These are phyloP conservation scores for Pitangus sulphuratus DNA, from an alignment of 2,797 vertebrate genomes.

Conservation along the genomic window DNA sequence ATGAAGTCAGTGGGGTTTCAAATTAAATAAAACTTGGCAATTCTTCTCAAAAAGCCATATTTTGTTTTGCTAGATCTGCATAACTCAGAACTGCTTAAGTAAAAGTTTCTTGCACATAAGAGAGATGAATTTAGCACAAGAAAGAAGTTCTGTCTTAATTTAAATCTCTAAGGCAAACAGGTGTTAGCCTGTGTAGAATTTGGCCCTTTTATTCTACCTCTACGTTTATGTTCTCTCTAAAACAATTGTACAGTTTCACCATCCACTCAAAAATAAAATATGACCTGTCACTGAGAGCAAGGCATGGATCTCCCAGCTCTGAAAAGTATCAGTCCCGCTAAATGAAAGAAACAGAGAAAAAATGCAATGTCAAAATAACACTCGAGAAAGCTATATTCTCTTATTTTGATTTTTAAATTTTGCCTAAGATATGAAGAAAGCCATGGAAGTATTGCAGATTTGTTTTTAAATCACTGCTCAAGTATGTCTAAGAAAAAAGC, in stretches of 20 bases:
- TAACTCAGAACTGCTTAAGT: slow-evolving; percentile 46
- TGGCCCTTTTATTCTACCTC: slow-evolving; percentile 7
- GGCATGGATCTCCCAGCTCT: neutral
- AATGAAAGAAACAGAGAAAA: neutral
- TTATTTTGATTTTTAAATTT: neutral
- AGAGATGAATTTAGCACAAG: slow-evolving; percentile 44
- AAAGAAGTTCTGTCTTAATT: slow-evolving; percentile 46
- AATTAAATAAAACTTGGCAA: slow-evolving; percentile 49
- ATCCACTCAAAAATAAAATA: neutral
- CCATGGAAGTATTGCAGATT: neutral
- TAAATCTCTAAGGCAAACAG: slow-evolving; percentile 51
- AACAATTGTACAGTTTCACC: neutral
- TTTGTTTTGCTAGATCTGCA: slow-evolving; percentile 61
- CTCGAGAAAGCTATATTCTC: neutral
- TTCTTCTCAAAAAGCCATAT: slow-evolving; percentile 47
- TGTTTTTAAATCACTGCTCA: neutral
- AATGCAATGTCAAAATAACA: neutral
- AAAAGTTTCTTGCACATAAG: slow-evolving; percentile 48
- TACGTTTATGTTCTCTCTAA: neutral
- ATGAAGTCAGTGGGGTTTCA: slow-evolving; percentile 55
- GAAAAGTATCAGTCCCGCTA: neutral
- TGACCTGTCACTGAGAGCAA: neutral
- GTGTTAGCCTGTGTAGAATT: slow-evolving; percentile 33
- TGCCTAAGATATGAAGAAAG: neutral
- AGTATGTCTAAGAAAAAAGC: neutral